These are phyloP conservation scores for Rhopalosiphum padi DNA, from an alignment of 1,140 invertebrate genomes.

Conservation along the genomic window DNA sequence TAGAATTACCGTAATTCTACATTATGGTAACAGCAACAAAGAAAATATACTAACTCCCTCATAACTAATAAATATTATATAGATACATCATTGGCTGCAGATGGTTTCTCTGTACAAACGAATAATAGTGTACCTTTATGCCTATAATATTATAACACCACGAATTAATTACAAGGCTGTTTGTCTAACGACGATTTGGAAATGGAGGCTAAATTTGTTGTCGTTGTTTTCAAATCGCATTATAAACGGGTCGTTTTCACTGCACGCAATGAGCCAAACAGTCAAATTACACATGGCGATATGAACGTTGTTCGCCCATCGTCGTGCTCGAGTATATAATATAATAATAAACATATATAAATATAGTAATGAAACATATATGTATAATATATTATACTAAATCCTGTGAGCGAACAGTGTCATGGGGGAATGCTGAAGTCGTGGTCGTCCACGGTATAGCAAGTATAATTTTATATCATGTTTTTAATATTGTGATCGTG, in stretches of 20 bases:
- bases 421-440: not conserved
- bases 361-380: not conserved
- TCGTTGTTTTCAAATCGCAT: not conserved
- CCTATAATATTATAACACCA: not conserved
- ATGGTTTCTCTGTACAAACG: too few species aligned
- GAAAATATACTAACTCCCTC: too few species aligned
- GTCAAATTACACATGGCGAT: not conserved
- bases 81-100: too few species aligned
- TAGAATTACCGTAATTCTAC: too few species aligned
- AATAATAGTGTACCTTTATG: too few species aligned
- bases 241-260: not conserved
- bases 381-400: not conserved
- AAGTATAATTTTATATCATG: not conserved
- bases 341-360: not conserved
- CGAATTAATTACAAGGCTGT: not conserved
- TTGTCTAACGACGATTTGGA: not conserved
- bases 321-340: not conserved
- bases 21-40: too few species aligned
- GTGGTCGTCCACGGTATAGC: not conserved
- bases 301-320: not conserved
- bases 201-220: not conserved
- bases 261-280: not conserved
- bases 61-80: too few species aligned
- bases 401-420: not conserved
- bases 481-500: not conserved